These are phyloP conservation scores for Trichechus manatus DNA, from an alignment of 2,113 vertebrate species.

Conservation along the genomic window DNA sequence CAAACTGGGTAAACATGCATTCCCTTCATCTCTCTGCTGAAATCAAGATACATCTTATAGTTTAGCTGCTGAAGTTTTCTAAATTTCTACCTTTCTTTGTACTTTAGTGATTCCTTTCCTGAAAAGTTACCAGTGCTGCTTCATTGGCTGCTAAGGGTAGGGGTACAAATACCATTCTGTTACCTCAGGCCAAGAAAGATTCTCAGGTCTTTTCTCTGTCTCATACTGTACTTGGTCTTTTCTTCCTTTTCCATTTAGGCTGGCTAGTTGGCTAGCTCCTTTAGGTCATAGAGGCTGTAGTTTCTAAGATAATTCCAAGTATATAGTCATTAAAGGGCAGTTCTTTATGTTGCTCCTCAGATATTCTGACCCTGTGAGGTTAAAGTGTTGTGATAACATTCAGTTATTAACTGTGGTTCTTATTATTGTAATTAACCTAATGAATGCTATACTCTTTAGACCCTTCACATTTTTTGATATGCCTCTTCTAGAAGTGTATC, in stretches of 20 bases:
- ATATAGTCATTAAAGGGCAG: not conserved
- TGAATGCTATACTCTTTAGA: not conserved
- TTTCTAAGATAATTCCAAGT: slow-evolving; percentile 31
- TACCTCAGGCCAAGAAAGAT: not conserved
- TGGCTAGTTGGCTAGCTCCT: not conserved
- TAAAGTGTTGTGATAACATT: not conserved
- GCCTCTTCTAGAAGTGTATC: not conserved
- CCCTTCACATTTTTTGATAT: not conserved
- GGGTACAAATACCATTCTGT: not conserved
- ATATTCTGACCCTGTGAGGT: not conserved
- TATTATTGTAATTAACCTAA: not conserved
- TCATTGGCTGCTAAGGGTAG: not conserved
- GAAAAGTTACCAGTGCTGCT: not conserved
- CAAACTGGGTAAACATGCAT: not conserved
- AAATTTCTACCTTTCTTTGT: slow-evolving; percentile 17
- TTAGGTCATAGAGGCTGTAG: slow-evolving; percentile 31
- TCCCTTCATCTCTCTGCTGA: not conserved
- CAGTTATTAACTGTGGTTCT: not conserved
- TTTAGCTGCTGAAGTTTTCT: not conserved
- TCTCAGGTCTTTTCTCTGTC: not conserved
- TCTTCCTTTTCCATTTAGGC: not conserved
- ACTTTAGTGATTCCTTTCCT: not conserved
- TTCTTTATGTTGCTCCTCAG: not conserved
- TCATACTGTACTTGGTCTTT: not conserved
- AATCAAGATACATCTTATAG: not conserved